Percentiles rank a stretch among this genome's conserved stretches.
phyloP scores from a whole-genome alignment of 2,888 invertebrate genomes.

The Bombylius major region DNA sequence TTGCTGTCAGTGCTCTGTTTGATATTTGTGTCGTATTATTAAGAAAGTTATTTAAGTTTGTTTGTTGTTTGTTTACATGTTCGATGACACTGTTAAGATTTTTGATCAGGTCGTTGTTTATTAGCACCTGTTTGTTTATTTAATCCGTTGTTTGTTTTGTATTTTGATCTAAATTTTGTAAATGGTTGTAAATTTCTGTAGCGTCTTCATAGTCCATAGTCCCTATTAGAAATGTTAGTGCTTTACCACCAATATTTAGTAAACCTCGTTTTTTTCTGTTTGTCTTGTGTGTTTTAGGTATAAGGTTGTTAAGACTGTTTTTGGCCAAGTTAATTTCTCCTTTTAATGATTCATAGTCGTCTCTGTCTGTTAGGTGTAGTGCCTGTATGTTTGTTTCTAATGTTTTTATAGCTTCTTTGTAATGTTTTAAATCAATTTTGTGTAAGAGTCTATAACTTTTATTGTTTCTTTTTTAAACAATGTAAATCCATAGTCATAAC shows the following conservation, averaged over 20 bases:
- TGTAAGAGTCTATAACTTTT: neutral
- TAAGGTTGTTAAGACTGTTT: neutral
- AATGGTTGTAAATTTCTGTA: neutral
- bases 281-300: neutral
- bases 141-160: neutral
- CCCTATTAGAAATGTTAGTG: neutral
- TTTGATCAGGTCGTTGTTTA: neutral
- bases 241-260: no score
- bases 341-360: no score
- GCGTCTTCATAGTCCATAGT: neutral
- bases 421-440: neutral
- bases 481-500: neutral
- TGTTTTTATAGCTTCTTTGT: neutral
- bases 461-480: neutral
- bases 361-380: neutral
- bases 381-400: neutral
- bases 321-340: neutral
- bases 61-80: neutral
- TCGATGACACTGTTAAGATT: neutral
- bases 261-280: neutral
- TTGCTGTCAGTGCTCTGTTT: neutral
- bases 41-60: neutral
- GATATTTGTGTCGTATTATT: neutral
- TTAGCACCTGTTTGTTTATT: neutral
- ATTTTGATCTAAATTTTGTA: neutral